A percentile compares a stretch with the other conserved stretches of the same genome.
phyloP scores from a whole-genome alignment of 2,113 vertebrate genomes.

The Scartelaos histophorus region DNA sequence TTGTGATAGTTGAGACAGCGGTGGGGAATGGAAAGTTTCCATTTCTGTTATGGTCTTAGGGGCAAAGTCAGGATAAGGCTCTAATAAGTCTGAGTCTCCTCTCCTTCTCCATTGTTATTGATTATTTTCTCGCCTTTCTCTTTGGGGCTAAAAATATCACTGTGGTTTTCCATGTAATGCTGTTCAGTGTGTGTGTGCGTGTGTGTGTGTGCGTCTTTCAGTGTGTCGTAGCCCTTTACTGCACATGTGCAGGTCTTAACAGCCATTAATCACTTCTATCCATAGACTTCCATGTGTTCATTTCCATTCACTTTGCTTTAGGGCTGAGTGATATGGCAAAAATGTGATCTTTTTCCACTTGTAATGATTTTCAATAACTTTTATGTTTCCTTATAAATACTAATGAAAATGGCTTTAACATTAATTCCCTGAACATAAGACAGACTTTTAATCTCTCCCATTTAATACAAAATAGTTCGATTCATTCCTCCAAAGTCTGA shows the following conservation, averaged over 20 bases:
- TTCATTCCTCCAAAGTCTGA: background rate
- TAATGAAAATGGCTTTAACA: too few relatives aligned
- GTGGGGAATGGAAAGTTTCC: background rate
- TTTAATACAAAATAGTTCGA: background rate
- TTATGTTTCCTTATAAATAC: too few relatives aligned
- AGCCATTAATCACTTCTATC: conserved; percentile 9
- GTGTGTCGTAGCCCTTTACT: conserved; percentile 14
- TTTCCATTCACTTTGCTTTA: background rate
- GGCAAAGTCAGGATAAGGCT: conserved; percentile 64
- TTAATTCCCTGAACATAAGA: background rate
- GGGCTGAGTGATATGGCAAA: too few relatives aligned
- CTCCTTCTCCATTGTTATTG: conserved; percentile 66
- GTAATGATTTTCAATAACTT: background rate
- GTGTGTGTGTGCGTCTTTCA: conserved; percentile 11
- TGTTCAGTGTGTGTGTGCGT: conserved; percentile 15
- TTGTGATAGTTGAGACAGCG: conserved; percentile 3
- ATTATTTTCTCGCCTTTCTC: conserved; percentile 72
- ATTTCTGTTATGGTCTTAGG: conserved; percentile 10
- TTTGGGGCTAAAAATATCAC: conserved; percentile 67
- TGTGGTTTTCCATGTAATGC: conserved; percentile 40
- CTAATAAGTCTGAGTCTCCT: conserved; percentile 37
- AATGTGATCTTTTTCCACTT: too few relatives aligned
- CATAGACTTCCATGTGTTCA: background rate
- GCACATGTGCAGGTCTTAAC: background rate
- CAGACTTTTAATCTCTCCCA: background rate